A percentile compares a stretch with the other conserved stretches of the same genome.
These are phyloP conservation scores for Nephrotoma appendiculata DNA, from an alignment of 2,888 invertebrate genomes.

Conservation along the genomic window DNA sequence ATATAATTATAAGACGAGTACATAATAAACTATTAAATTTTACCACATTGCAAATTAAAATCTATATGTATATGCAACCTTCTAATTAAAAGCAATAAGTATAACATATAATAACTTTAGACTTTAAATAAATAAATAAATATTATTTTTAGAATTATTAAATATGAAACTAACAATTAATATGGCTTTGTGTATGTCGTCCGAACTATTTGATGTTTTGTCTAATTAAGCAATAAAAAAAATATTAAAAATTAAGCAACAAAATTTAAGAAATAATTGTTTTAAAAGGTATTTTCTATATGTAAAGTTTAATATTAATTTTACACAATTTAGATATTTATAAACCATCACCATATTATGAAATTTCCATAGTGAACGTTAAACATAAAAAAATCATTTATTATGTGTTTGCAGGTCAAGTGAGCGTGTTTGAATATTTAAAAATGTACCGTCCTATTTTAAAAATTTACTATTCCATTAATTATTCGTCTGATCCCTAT, in stretches of 20 bases:
- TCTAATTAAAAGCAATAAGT: too few relatives aligned
- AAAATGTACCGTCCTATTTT: background rate
- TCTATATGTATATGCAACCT: background rate
- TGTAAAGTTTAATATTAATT: background rate
- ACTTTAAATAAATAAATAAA: background rate
- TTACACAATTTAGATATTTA: background rate
- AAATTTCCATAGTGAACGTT: background rate
- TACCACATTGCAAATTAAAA: background rate
- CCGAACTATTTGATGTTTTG: background rate
- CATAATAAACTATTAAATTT: background rate
- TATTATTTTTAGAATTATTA: background rate
- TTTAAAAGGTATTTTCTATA: background rate
- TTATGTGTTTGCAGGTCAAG: background rate
- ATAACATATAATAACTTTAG: background rate
- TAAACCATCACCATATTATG: background rate
- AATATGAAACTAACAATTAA: background rate
- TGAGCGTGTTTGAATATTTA: background rate
- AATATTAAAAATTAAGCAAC: background rate
- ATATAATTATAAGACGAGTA: background rate
- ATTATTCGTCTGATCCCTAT: background rate
- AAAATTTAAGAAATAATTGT: background rate
- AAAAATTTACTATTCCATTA: background rate
- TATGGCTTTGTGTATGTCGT: background rate
- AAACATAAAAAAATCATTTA: background rate
- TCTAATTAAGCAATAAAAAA: background rate